A percentile compares a stretch with the other conserved stretches of the same genome.
These are phyloP conservation scores for Limnephilus lunatus DNA, from an alignment of 2,888 invertebrate genomes.

Conservation along the genomic window DNA sequence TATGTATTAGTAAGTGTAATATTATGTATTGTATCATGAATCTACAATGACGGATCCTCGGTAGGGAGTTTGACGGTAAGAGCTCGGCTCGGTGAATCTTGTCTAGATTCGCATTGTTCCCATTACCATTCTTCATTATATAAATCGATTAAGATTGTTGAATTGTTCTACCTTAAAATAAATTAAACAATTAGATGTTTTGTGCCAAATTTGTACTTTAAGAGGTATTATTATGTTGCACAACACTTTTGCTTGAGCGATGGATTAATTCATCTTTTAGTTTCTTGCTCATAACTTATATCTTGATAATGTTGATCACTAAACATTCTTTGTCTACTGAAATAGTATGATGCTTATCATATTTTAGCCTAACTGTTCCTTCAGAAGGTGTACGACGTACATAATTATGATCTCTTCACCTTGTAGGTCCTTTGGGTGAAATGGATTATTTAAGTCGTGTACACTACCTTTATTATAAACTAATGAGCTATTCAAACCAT, in stretches of 20 bases:
- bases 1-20: neutral
- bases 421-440: no score
- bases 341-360: no score
- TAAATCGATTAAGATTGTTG: neutral
- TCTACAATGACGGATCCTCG: neutral
- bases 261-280: neutral
- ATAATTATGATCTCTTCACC: no score
- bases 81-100: neutral
- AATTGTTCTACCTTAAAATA: neutral
- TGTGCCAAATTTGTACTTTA: slow-evolving; percentile 45
- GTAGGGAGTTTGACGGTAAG: neutral
- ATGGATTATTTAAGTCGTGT: neutral
- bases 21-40: neutral
- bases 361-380: no score
- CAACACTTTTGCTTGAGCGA: neutral
- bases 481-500: neutral
- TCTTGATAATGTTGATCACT: neutral
- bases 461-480: neutral
- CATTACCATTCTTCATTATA: neutral
- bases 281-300: neutral
- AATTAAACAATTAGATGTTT: neutral
- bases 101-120: neutral
- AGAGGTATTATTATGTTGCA: neutral
- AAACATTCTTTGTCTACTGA: no score
- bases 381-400: no score